Base-by-base conservation (phyloP, 2,113 vertebrate species). In the Pyxicephalus adspersus region DNA sequence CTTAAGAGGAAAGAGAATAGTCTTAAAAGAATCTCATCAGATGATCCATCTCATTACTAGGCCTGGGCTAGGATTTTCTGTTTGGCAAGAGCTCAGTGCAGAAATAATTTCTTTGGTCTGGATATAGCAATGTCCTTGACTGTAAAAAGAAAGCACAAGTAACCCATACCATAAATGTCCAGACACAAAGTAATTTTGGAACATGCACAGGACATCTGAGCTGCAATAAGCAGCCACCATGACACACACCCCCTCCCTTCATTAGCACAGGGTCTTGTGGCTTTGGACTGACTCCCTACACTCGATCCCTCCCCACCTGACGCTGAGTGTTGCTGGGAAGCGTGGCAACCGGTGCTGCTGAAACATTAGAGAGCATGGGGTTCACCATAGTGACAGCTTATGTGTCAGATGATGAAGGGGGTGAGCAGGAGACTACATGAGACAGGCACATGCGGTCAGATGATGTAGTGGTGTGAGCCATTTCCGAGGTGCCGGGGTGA, bases 151-250 rank as follows among this genome's bases (percentile, higher is more conserved):
- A 84, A 74, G 57, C 76, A 73, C 84, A 55, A 84, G 84, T 85
- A 85, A 85, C 84, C 84, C 84, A 85, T 85, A 85, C 84, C 84
- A 85, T 85, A 85, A 84, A 85, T 85, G 84, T 85, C 84, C 84
- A 85, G 84, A 85, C 84, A 83, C 84, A 85, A 85, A 85, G 84
- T 85, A 81, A 85, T 85, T 85, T 85, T 85, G 84, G 84, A 85
- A 70, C 84, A 83, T 68, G 65, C 76, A 83, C 83, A 85, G 78
- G 84, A 85, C 80, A 85, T 80, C 76, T 85, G 84, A 85, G 80
- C 83, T 64, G 82, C 54, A 23, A 60, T 51, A 68, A 85, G 80
- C 80, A 80, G 54, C 19, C 83, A 76, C 76, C 64, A 75, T 68
- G 64, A 83, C 55, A 71, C 61, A 23, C 65, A 38, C 70, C 75